phyloP scores from a whole-genome alignment of 2,797 vertebrate species.

The Meriones psammophilus region DNA sequence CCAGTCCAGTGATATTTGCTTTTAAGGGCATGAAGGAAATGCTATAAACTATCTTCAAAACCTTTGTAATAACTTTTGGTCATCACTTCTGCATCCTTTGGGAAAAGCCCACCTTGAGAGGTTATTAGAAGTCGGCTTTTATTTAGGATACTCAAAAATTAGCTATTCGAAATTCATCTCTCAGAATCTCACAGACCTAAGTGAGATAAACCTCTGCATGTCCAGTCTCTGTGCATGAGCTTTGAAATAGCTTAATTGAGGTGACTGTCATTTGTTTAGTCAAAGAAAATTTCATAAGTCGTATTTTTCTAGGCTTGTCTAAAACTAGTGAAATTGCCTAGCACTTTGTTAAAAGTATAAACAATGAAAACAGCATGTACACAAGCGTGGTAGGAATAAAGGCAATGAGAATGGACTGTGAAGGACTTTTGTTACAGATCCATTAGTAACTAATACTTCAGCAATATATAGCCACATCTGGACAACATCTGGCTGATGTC shows the following conservation, averaged over 20 bases:
- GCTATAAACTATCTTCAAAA: background rate
- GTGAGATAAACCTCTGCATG: background rate
- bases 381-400: constrained; percentile 16
- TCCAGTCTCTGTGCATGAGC: background rate
- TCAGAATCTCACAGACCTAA: background rate
- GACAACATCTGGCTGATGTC: constrained; percentile 35
- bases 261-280: background rate
- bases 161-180: constrained; percentile 11
- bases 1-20: background rate
- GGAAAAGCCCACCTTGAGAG: background rate
- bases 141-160: constrained; percentile 34
- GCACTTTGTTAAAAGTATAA: background rate
- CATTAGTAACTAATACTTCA: constrained; percentile 53
- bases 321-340: constrained; percentile 45
- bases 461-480: constrained; percentile 31
- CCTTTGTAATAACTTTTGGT: constrained; percentile 18
- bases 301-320: constrained; percentile 57
- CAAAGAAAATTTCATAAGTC: constrained; percentile 47
- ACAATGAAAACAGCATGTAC: background rate
- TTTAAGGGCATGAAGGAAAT: background rate
- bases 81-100: constrained; percentile 27
- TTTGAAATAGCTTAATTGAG: constrained; percentile 51
- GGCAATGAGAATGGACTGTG: background rate
- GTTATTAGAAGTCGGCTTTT: constrained; percentile 44
- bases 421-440: constrained; percentile 30